Conservation (phyloP, 2,113 vertebrate species). For the Triplophysa siluroides region DNA sequence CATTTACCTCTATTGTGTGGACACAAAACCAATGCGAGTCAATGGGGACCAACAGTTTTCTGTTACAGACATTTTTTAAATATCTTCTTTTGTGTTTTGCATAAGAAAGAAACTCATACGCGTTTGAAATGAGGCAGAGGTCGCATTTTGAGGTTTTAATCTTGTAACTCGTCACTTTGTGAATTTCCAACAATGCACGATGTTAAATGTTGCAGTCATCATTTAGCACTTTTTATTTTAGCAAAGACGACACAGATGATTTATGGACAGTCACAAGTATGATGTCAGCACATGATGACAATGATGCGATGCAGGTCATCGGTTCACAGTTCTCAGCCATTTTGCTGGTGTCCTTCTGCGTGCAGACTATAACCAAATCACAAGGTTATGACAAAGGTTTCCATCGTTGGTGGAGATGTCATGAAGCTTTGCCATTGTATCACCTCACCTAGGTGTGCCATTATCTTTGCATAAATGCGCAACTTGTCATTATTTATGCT, state of each 20-base stretch:
- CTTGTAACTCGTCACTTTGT: neutral
- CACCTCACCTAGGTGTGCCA: slow-evolving; percentile 61
- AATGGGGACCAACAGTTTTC: too few relatives aligned
- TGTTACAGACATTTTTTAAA: too few relatives aligned
- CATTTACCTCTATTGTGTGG: too few relatives aligned
- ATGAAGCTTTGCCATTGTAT: slow-evolving; percentile 51
- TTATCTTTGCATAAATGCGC: slow-evolving; percentile 73
- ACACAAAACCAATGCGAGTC: too few relatives aligned
- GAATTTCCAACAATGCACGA: neutral
- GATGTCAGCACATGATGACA: neutral
- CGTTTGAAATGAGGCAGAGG: neutral
- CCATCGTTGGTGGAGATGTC: neutral
- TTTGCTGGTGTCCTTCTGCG: neutral
- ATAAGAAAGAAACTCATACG: too few relatives aligned
- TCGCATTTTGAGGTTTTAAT: neutral
- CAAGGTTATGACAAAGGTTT: neutral
- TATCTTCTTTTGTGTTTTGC: too few relatives aligned
- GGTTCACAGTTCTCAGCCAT: neutral
- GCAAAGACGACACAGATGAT: slow-evolving; percentile 10
- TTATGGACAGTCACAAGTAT: neutral
- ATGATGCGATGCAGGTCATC: neutral
- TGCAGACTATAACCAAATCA: neutral
- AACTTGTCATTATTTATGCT: slow-evolving; percentile 78
- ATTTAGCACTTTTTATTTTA: neutral
- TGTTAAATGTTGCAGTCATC: neutral